Conservation (phyloP, 2,113 vertebrate genomes). For the Mus musculus region DNA sequence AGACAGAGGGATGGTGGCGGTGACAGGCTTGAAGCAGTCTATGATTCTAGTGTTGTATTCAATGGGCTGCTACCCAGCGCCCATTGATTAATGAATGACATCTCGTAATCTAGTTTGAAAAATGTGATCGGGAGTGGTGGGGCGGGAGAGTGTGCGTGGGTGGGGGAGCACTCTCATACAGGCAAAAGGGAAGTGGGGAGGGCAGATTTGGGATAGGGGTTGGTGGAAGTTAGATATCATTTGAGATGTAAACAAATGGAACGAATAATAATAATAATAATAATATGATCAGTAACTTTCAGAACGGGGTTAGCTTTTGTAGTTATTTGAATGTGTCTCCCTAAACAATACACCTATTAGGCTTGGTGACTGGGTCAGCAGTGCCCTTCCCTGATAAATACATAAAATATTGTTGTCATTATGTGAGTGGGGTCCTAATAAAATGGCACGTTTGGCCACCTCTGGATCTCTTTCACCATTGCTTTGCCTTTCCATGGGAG, state of each 20-base stretch:
- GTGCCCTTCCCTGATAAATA: background rate
- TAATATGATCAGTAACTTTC: background rate
- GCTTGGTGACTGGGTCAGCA: background rate
- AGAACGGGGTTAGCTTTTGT: background rate
- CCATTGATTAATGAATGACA: slow-evolving; percentile 4
- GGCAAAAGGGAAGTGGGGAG: no score
- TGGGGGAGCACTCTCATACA: no score
- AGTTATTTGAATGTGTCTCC: background rate
- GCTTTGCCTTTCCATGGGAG: background rate
- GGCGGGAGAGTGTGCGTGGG: no score
- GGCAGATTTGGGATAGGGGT: no score
- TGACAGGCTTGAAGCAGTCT: background rate
- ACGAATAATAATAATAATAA: no score
- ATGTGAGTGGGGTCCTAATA: background rate
- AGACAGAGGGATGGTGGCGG: background rate
- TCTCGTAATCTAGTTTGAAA: slow-evolving; percentile 4
- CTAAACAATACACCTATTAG: background rate
- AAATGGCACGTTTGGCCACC: background rate
- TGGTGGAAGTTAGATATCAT: no score
- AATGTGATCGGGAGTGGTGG: background rate
- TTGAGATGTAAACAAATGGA: no score
- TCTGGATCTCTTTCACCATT: background rate
- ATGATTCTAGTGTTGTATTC: background rate
- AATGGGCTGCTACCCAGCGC: background rate
- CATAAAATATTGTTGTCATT: background rate